Percentiles rank a stretch among this genome's conserved stretches.
phyloP scores from a whole-genome alignment of 2,113 vertebrate species.

The Labeo rohita region DNA sequence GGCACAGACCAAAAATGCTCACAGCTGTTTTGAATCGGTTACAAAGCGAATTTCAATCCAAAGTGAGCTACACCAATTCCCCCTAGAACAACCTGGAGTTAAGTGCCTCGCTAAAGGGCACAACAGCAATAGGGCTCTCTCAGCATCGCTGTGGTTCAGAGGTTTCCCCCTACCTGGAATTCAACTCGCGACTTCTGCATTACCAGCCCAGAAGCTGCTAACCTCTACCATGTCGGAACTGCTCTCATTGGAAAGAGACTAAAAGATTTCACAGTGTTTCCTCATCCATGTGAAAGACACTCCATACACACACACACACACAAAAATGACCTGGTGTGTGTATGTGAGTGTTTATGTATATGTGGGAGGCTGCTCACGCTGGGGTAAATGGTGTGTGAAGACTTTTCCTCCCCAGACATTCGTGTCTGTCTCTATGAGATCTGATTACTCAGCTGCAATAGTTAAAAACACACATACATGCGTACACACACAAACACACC shows the following conservation, averaged over 20 bases:
- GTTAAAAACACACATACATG: slow-evolving; percentile 1
- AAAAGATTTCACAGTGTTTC: slow-evolving; percentile 17
- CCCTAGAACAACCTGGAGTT: slow-evolving; percentile 28
- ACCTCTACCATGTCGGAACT: slow-evolving; percentile 11
- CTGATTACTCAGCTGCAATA: slow-evolving; percentile 45
- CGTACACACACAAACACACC: slow-evolving; percentile 15
- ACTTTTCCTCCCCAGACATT: slow-evolving; percentile 29
- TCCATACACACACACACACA: not conserved
- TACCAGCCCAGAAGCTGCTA: slow-evolving; percentile 17
- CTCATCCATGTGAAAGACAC: slow-evolving; percentile 6
- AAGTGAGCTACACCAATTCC: slow-evolving; percentile 10
- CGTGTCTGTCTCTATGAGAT: slow-evolving; percentile 15
- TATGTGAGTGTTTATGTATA: slow-evolving; percentile 26
- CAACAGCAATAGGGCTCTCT: slow-evolving; percentile 5
- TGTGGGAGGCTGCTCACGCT: slow-evolving; percentile 12
- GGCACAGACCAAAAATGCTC: not conserved
- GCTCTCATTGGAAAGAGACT: not conserved
- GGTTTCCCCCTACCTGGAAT: slow-evolving; percentile 12
- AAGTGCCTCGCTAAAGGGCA: slow-evolving; percentile 36
- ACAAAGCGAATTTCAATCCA: slow-evolving; percentile 31
- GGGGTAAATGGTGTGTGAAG: slow-evolving; percentile 42
- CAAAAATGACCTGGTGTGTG: not conserved
- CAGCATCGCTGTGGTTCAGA: not conserved
- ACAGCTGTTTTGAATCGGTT: slow-evolving; percentile 32
- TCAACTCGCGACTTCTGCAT: slow-evolving; percentile 30